Evolutionary conservation across 1,140 invertebrate genomes (phyloP).

Genomic region (Drosophila albomicans): DNA sequence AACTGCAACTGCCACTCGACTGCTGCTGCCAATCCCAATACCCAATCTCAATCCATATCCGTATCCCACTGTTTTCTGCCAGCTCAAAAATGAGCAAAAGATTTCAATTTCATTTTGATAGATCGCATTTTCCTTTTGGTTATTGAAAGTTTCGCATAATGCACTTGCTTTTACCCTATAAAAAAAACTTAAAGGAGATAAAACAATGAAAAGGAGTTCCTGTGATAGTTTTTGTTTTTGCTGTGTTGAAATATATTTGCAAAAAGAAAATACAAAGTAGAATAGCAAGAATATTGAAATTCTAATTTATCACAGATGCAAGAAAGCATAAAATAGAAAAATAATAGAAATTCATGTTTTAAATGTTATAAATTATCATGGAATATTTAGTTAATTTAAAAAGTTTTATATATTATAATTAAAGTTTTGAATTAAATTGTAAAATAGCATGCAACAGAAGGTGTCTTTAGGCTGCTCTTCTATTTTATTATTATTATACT

Average conservation of each 20-base stretch:
- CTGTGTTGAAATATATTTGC: not conserved
- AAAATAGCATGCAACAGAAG: too few relatives aligned
- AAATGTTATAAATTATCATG: too few relatives aligned
- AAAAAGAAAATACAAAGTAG: too few relatives aligned
- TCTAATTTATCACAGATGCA: too few relatives aligned
- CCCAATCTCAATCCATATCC: conserved; percentile 59
- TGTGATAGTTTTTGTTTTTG: not conserved
- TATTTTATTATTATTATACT: too few relatives aligned
- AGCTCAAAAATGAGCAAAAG: conserved; percentile 82
- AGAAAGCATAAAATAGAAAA: too few relatives aligned
- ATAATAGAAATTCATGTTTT: too few relatives aligned
- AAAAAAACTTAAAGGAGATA: not conserved
- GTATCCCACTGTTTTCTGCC: conserved; percentile 27
- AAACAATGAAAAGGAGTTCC: not conserved
- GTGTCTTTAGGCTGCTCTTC: too few relatives aligned
- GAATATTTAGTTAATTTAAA: too few relatives aligned
- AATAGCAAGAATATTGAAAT: too few relatives aligned
- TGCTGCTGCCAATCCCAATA: conserved; percentile 40
- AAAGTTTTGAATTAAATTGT: too few relatives aligned
- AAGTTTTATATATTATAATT: too few relatives aligned
- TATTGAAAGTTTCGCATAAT: conserved; percentile 1
- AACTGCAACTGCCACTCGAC: conserved; percentile 67
- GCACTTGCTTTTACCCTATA: conserved; percentile 24
- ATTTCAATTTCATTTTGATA: conserved; percentile 84
- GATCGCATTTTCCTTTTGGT: conserved; percentile 58